A percentile compares a stretch with the other conserved stretches of the same genome.
These are phyloP conservation scores for Lamproptera curius DNA, from an alignment of 2,888 invertebrate genomes.

Conservation along the genomic window DNA sequence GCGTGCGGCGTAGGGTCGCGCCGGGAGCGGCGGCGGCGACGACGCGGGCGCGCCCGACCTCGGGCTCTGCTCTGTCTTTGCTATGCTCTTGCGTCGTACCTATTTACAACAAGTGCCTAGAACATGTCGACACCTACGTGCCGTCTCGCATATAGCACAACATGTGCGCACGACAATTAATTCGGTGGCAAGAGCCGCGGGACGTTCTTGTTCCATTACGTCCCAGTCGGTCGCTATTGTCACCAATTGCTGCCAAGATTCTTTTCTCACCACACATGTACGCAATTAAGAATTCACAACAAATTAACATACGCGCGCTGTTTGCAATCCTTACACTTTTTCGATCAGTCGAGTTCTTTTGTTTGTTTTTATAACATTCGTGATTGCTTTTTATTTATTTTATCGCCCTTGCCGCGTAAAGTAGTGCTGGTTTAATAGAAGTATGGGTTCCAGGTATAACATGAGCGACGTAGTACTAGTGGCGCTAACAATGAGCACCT, in stretches of 20 bases:
- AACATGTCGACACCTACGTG: slow-evolving; percentile 25
- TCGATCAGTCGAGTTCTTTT: slow-evolving; percentile 2
- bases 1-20: slow-evolving; percentile 64
- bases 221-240: slow-evolving; percentile 9
- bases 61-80: slow-evolving; percentile 57
- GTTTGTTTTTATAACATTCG: slow-evolving; percentile 3
- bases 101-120: slow-evolving; percentile 32
- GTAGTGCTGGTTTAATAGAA: not conserved
- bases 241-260: slow-evolving; percentile 12
- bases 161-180: slow-evolving; percentile 1
- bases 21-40: slow-evolving; percentile 33
- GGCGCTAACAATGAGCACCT: slow-evolving; percentile 1
- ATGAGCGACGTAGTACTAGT: slow-evolving; percentile 5
- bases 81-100: slow-evolving; percentile 70
- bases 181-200: slow-evolving; percentile 2
- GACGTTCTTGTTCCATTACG: slow-evolving; percentile 10
- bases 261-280: slow-evolving; percentile 1
- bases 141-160: slow-evolving; percentile 19
- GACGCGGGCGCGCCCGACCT: slow-evolving; percentile 53
- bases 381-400: slow-evolving; percentile 2
- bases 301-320: slow-evolving; percentile 3
- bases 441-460: not conserved
- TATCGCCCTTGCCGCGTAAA: not conserved
- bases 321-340: not conserved
- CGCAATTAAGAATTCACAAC: slow-evolving; percentile 1